A percentile compares a stretch with the other conserved stretches of the same genome.
Conservation (phyloP, 2,888 invertebrate species). For the Erpobdella octoculata region DNA sequence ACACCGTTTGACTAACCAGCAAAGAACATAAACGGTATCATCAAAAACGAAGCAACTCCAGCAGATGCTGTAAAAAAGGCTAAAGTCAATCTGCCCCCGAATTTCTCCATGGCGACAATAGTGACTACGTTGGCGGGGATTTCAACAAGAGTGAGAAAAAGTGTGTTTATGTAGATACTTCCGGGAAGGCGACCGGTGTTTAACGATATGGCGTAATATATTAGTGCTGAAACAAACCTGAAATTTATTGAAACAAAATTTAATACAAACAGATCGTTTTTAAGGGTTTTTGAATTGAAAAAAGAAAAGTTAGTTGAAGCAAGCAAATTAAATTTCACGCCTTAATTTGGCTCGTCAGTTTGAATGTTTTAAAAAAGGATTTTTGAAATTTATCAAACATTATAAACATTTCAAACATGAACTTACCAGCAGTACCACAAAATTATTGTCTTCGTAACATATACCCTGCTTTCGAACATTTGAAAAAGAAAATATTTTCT, state of each 20-base stretch:
- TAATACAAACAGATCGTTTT: too few relatives aligned
- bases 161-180: constrained; percentile 36
- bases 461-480: neutral
- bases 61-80: constrained; percentile 17
- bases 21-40: constrained; percentile 31
- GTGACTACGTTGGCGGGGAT: constrained; percentile 35
- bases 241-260: too few relatives aligned
- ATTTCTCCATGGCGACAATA: constrained; percentile 7
- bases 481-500: neutral
- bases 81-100: constrained; percentile 33
- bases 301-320: neutral
- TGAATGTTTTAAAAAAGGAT: neutral
- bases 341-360: neutral
- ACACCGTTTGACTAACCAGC: neutral
- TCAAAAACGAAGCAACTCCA: constrained; percentile 11
- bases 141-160: constrained; percentile 33
- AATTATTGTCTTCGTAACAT: neutral
- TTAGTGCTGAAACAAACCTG: constrained; percentile 35
- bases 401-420: neutral
- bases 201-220: constrained; percentile 36
- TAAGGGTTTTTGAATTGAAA: neutral
- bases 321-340: neutral
- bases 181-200: constrained; percentile 34
- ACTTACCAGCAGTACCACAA: neutral
- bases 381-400: neutral